Conservation (phyloP, 2,797 vertebrate genomes). For the Danio choprae region DNA sequence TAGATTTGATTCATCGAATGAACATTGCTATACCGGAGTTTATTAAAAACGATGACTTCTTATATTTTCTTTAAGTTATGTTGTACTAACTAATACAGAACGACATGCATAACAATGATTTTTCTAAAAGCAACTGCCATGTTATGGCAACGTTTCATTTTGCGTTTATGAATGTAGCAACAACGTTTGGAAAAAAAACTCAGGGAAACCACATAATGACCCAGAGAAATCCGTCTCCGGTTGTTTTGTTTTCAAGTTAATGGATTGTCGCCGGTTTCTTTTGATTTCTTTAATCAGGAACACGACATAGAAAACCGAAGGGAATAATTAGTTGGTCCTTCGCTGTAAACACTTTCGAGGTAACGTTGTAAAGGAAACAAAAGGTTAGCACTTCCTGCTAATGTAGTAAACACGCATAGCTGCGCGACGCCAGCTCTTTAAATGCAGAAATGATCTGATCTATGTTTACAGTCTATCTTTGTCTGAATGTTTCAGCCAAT, state of each 20-base stretch:
- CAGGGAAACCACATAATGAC: conserved; percentile 32
- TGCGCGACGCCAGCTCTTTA: neutral
- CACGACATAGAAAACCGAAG: neutral
- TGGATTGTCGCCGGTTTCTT: neutral
- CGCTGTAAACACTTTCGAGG: conserved; percentile 11
- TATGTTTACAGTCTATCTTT: neutral
- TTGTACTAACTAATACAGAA: neutral
- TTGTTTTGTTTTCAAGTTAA: conserved; percentile 53
- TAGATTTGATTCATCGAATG: neutral
- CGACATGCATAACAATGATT: neutral
- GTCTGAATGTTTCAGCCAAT: neutral
- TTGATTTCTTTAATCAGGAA: neutral
- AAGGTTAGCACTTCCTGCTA: neutral
- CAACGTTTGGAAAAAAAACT: neutral
- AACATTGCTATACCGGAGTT: conserved; percentile 43
- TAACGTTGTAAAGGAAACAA: neutral
- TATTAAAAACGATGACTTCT: neutral
- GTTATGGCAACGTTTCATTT: neutral
- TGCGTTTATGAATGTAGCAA: neutral
- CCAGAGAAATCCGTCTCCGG: neutral
- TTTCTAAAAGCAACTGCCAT: neutral
- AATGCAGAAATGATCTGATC: neutral
- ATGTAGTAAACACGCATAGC: neutral
- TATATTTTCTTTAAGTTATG: neutral
- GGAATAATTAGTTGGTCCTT: neutral